Conservation (phyloP, 2,113 vertebrate species). For the Sylvietta virens region DNA sequence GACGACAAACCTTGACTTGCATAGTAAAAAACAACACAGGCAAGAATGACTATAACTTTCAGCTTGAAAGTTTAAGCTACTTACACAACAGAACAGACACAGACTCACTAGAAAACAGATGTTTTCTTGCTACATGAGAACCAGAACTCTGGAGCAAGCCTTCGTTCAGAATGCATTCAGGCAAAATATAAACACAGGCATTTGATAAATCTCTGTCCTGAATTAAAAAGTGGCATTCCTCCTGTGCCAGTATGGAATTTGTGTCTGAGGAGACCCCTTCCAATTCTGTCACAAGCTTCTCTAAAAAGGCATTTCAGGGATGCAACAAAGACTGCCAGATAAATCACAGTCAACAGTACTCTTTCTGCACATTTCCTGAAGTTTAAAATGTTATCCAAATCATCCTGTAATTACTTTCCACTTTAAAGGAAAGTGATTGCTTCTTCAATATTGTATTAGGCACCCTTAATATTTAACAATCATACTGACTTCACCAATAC, state of each 20-base stretch:
- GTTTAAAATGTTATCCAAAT: not conserved
- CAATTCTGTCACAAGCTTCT: not conserved
- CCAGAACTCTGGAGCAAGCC: not conserved
- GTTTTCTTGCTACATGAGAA: not conserved
- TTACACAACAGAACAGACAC: not conserved
- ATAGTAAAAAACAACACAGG: not conserved
- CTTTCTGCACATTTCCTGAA: not conserved
- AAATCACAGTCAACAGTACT: not conserved
- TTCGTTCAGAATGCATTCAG: not conserved
- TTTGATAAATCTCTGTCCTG: not conserved
- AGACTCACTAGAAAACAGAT: not conserved
- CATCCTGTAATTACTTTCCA: not conserved
- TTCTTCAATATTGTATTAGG: not conserved
- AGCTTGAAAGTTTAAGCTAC: not conserved
- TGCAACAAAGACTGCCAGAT: not conserved
- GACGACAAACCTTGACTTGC: not conserved
- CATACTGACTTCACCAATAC: not conserved
- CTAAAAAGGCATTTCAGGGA: not conserved
- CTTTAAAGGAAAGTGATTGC: not conserved
- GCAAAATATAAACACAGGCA: not conserved
- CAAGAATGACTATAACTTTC: not conserved
- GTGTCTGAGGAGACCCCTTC: not conserved
- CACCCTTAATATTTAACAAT: not conserved
- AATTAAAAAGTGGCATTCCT: not conserved
- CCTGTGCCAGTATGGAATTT: not conserved